phyloP scores from a whole-genome alignment of 2,113 vertebrate species.

The Blennius ocellaris region DNA sequence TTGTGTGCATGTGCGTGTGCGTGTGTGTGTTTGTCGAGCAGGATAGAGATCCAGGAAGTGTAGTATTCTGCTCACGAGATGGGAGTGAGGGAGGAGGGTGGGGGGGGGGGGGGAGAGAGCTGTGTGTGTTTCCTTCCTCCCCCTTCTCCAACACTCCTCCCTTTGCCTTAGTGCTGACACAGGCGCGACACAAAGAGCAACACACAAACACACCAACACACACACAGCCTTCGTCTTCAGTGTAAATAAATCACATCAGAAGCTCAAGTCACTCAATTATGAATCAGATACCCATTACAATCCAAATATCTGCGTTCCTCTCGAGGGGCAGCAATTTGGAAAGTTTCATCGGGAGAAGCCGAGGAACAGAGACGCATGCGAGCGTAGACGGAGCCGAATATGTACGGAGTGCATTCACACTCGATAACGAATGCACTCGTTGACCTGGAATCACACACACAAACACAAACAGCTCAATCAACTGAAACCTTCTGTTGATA shows the following conservation, averaged over 20 bases:
- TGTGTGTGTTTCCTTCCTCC: slow-evolving; percentile 30
- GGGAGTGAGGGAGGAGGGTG: background rate
- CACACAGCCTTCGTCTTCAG: no score
- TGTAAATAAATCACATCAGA: background rate
- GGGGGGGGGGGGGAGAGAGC: background rate
- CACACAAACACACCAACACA: background rate
- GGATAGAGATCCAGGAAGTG: slow-evolving; percentile 40
- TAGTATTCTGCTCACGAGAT: slow-evolving; percentile 40
- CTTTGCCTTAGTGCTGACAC: slow-evolving; percentile 45
- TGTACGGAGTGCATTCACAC: slow-evolving; percentile 15
- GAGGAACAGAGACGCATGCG: background rate
- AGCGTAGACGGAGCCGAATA: background rate
- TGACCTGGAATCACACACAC: slow-evolving; percentile 14
- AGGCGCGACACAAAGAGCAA: slow-evolving; percentile 23
- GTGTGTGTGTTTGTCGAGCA: slow-evolving; percentile 4
- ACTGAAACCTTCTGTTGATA: slow-evolving; percentile 22
- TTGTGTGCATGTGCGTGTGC: slow-evolving; percentile 3
- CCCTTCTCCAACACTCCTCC: slow-evolving; percentile 6
- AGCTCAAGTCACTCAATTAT: background rate
- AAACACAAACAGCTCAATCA: slow-evolving; percentile 7
- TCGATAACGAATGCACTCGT: background rate
- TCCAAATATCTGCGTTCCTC: no score
- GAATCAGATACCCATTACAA: background rate
- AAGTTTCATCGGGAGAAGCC: background rate
- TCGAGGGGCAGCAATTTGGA: no score